Percentiles rank a stretch among this genome's conserved stretches.
phyloP scores from a whole-genome alignment of 2,797 vertebrate genomes.

The Tenualosa ilisha region DNA sequence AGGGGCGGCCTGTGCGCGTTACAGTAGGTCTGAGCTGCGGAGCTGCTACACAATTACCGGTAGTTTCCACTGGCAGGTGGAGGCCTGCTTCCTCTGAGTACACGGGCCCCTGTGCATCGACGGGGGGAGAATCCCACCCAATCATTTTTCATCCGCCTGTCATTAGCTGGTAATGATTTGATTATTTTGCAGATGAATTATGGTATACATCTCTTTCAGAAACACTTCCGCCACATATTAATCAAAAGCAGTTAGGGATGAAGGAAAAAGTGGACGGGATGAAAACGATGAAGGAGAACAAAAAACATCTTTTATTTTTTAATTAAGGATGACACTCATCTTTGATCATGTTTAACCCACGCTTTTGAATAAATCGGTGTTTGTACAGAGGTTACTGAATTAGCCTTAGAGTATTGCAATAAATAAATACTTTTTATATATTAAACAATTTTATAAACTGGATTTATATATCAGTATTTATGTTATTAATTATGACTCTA shows the following conservation, averaged over 20 bases:
- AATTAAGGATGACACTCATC: slow-evolving; percentile 94
- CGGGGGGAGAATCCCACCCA: slow-evolving; percentile 61
- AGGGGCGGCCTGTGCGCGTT: slow-evolving; percentile 44
- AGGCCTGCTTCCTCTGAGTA: slow-evolving; percentile 77
- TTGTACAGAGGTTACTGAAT: not conserved
- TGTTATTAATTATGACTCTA: too few species aligned
- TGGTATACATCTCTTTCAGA: slow-evolving; percentile 98
- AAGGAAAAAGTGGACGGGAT: not conserved
- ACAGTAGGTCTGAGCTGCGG: slow-evolving; percentile 73
- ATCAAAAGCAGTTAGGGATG: slow-evolving; percentile 97
- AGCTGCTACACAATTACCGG: slow-evolving; percentile 86
- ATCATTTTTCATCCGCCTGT: slow-evolving; percentile 95
- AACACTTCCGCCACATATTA: slow-evolving; percentile 95
- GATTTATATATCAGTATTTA: too few species aligned
- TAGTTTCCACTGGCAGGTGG: slow-evolving; percentile 78
- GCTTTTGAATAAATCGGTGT: slow-evolving; percentile 35
- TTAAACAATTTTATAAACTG: too few species aligned
- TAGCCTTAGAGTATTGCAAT: not conserved
- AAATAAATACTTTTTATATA: not conserved
- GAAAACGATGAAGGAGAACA: slow-evolving; percentile 74
- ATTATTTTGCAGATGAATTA: slow-evolving; percentile 99
- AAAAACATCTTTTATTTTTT: slow-evolving; percentile 77
- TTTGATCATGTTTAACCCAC: slow-evolving; percentile 90
- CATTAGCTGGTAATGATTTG: slow-evolving; percentile 99
- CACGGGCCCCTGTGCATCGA: not conserved